Evolutionary conservation across 1,140 invertebrate genomes (phyloP).

Genomic region (Marisa cornuarietis): DNA sequence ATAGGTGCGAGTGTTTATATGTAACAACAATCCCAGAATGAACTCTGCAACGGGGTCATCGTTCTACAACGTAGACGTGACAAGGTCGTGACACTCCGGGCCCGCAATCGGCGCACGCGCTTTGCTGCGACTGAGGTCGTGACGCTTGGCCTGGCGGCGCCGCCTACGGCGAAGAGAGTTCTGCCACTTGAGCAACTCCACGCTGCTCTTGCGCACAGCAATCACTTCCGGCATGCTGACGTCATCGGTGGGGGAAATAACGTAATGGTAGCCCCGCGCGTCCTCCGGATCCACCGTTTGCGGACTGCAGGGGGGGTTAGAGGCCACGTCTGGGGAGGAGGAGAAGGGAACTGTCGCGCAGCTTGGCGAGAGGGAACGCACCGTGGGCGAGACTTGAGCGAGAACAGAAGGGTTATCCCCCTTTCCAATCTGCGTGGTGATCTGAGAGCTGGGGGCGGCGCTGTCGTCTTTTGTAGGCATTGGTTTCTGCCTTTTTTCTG

Average conservation of each 20-base stretch:
- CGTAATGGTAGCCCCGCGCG: constrained; percentile 6
- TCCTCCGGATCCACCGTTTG: background rate
- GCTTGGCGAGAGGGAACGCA: background rate
- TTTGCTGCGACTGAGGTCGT: constrained; percentile 14
- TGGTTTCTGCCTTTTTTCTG: background rate
- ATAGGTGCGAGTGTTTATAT: too few species aligned
- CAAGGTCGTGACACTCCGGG: background rate
- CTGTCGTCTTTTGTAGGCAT: too few species aligned
- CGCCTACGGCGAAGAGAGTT: constrained; percentile 14
- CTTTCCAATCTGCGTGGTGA: background rate
- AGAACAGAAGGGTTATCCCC: background rate
- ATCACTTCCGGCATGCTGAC: constrained; percentile 20
- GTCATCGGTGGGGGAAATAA: constrained; percentile 22
- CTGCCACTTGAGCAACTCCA: constrained; percentile 21
- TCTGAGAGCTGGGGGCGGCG: background rate
- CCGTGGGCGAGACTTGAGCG: background rate
- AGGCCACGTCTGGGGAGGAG: background rate
- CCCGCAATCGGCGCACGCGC: background rate
- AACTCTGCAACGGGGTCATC: too few species aligned
- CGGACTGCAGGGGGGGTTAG: background rate
- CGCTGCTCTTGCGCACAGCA: constrained; percentile 13
- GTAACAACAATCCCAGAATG: too few species aligned
- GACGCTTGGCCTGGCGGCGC: constrained; percentile 16
- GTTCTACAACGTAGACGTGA: too few species aligned
- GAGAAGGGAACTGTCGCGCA: background rate